A percentile compares a stretch with the other conserved stretches of the same genome.
These are phyloP conservation scores for Ichneumoninae sp. DNA, from an alignment of 2,888 invertebrate species.

Conservation along the genomic window DNA sequence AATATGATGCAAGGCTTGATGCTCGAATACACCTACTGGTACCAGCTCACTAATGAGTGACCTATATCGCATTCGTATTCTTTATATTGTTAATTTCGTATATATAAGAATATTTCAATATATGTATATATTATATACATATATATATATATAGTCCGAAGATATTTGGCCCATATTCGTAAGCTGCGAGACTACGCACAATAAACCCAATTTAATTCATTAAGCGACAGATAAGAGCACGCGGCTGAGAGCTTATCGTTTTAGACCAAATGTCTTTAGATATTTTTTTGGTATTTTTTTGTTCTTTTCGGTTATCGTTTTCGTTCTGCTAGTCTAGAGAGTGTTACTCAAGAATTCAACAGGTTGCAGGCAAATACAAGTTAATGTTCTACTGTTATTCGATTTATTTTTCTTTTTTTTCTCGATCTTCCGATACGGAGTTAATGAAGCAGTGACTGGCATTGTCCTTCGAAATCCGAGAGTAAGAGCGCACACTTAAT, in stretches of 20 bases:
- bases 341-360: slow-evolving; percentile 83
- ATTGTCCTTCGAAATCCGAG: slow-evolving; percentile 73
- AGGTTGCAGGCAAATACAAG: slow-evolving; percentile 84
- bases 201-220: slow-evolving; percentile 36
- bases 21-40: slow-evolving; percentile 83
- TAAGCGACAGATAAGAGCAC: slow-evolving; percentile 51
- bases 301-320: slow-evolving; percentile 11
- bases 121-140: slow-evolving; percentile 28
- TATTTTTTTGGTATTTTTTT: slow-evolving; percentile 49
- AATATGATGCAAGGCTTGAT: slow-evolving; percentile 85
- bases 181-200: slow-evolving; percentile 58
- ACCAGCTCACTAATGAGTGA: slow-evolving; percentile 83
- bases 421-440: slow-evolving; percentile 70
- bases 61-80: slow-evolving; percentile 83
- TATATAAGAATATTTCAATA: slow-evolving; percentile 40
- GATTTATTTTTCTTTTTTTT: slow-evolving; percentile 66
- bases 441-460: slow-evolving; percentile 74
- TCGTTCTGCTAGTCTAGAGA: slow-evolving; percentile 80
- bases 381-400: slow-evolving; percentile 78
- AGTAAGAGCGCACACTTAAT: slow-evolving; percentile 32
- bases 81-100: slow-evolving; percentile 39
- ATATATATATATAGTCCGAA: slow-evolving; percentile 71
- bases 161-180: slow-evolving; percentile 77
- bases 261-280: slow-evolving; percentile 81
- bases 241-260: slow-evolving; percentile 59